A percentile compares a stretch with the other conserved stretches of the same genome.
Conservation (phyloP, 2,113 vertebrate species). For the Oreochromis aureus region DNA sequence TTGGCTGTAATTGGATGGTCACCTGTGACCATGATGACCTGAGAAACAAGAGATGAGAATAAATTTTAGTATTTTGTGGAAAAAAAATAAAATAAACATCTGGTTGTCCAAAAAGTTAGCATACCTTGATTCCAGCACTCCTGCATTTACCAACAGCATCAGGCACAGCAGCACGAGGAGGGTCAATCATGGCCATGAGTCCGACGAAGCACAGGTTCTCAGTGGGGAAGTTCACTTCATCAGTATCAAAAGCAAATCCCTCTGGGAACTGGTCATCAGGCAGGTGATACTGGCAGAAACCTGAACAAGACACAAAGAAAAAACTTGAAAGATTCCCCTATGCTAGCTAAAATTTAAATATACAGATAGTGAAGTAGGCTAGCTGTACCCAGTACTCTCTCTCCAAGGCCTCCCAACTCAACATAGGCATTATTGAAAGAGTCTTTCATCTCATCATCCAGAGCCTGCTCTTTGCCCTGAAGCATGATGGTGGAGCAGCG, state of each 20-base stretch:
- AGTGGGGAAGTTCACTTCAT: slow-evolving; percentile 87
- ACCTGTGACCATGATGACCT: slow-evolving; percentile 95
- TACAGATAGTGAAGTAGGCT: not conserved
- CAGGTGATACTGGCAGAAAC: slow-evolving; percentile 83
- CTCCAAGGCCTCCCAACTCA: slow-evolving; percentile 85
- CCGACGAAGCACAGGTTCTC: slow-evolving; percentile 87
- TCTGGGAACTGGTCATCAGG: slow-evolving; percentile 81
- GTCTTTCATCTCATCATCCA: slow-evolving; percentile 85
- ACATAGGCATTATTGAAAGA: slow-evolving; percentile 88
- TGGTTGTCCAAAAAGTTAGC: not conserved
- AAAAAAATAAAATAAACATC: too few species aligned
- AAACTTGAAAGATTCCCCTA: not conserved
- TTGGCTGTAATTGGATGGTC: slow-evolving; percentile 94
- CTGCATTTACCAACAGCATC: slow-evolving; percentile 91
- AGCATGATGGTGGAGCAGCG: slow-evolving; percentile 83
- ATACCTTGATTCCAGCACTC: slow-evolving; percentile 90
- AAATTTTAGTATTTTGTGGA: rapidly evolving
- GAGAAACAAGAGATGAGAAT: not conserved
- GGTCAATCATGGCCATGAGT: slow-evolving; percentile 92
- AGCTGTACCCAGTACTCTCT: slow-evolving; percentile 80
- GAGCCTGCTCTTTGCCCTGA: slow-evolving; percentile 80
- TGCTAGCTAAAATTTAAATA: not conserved
- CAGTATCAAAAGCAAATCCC: slow-evolving; percentile 81
- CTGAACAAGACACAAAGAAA: slow-evolving; percentile 38
- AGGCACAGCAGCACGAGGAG: slow-evolving; percentile 82